Percentiles rank a stretch among this genome's conserved stretches.
Evolutionary conservation across 2,797 vertebrate genomes (phyloP).

Genomic region (Hybognathus amarus): DNA sequence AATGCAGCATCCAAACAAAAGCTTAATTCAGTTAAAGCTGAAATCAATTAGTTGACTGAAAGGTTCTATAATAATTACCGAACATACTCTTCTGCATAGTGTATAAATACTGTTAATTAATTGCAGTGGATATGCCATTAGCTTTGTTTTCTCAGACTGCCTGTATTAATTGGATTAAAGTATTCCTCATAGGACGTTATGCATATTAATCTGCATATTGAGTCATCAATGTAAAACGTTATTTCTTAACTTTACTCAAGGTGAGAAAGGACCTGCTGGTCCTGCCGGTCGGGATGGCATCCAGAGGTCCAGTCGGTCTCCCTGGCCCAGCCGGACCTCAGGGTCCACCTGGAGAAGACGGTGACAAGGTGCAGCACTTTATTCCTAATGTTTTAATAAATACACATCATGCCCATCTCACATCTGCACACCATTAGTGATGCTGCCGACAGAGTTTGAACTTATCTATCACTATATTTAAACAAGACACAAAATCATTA

Average conservation of each 20-base stretch:
- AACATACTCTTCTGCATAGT: neutral
- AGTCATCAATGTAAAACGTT: neutral
- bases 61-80: neutral
- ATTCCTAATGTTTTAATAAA: neutral
- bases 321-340: constrained; percentile 94
- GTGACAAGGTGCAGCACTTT: constrained; percentile 87
- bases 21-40: constrained; percentile 1
- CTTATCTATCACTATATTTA: constrained; percentile 42
- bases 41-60: constrained; percentile 29
- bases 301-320: constrained; percentile 95
- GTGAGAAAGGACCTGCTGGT: constrained; percentile 96
- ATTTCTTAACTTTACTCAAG: constrained; percentile 72
- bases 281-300: constrained; percentile 95
- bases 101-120: constrained; percentile 11
- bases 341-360: constrained; percentile 96
- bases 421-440: neutral
- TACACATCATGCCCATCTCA: neutral
- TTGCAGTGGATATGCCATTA: neutral
- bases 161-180: constrained; percentile 15
- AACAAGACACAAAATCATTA: constrained; percentile 45
- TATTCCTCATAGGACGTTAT: neutral
- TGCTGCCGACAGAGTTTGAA: neutral
- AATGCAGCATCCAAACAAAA: constrained; percentile 10
- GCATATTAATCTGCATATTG: neutral
- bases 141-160: constrained; percentile 4